Conservation (phyloP, 2,797 vertebrate species). For the Tauraco hartlaubi region DNA sequence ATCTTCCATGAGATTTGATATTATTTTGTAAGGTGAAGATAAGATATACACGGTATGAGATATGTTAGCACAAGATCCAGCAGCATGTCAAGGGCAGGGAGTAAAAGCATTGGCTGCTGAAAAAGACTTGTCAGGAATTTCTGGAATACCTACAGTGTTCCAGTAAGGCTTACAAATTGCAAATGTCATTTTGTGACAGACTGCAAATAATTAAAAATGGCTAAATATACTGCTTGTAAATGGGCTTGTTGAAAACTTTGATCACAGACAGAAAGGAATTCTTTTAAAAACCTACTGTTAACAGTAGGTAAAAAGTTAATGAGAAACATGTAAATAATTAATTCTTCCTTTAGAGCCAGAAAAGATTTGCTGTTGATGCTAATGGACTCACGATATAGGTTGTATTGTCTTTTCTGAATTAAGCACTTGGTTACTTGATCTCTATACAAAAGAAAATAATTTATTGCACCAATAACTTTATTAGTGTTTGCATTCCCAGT, state of each 20-base stretch:
- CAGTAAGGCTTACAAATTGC: constrained; percentile 28
- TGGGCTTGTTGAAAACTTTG: constrained; percentile 61
- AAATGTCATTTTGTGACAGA: constrained; percentile 45
- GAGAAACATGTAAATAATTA: constrained; percentile 74
- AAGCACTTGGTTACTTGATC: background rate
- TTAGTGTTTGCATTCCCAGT: background rate
- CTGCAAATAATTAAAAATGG: constrained; percentile 57
- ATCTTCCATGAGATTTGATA: background rate
- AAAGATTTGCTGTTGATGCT: constrained; percentile 44
- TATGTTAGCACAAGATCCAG: background rate
- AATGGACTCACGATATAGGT: constrained; percentile 26
- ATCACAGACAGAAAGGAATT: constrained; percentile 44
- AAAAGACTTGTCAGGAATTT: background rate
- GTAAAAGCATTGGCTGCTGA: background rate
- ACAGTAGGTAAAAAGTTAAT: constrained; percentile 70
- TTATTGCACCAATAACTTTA: background rate
- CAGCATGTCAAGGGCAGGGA: background rate
- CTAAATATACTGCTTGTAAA: constrained; percentile 43
- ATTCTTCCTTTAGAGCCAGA: constrained; percentile 44
- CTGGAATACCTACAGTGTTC: constrained; percentile 30
- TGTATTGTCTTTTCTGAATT: constrained; percentile 36
- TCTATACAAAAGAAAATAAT: constrained; percentile 1
- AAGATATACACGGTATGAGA: background rate
- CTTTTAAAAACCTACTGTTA: constrained; percentile 55
- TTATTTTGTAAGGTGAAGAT: background rate